Conservation (phyloP, 2,113 vertebrate species). For the Halichoerus grypus region DNA sequence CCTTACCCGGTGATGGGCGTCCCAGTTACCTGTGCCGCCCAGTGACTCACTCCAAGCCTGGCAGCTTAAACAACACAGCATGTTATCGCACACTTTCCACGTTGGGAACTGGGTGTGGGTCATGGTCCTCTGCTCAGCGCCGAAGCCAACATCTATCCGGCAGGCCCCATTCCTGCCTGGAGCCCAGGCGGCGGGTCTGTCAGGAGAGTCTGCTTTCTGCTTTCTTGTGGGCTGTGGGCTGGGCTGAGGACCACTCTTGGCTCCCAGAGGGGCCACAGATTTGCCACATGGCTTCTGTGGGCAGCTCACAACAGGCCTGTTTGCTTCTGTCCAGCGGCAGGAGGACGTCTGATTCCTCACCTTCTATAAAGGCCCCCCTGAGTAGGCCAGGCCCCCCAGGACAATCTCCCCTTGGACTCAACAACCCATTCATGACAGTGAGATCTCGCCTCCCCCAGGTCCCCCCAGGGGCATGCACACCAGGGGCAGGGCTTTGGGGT, state of each 20-base stretch:
- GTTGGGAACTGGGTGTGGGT: accelerated
- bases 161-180: background rate
- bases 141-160: too few relatives aligned
- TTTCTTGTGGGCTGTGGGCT: background rate
- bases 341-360: background rate
- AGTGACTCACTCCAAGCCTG: background rate
- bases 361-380: background rate
- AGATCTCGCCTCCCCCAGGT: too few relatives aligned
- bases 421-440: accelerated
- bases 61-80: background rate
- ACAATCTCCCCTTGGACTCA: background rate
- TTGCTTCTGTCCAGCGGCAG: background rate
- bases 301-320: background rate
- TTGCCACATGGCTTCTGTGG: background rate
- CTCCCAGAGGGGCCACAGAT: background rate
- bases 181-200: background rate
- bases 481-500: background rate
- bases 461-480: background rate
- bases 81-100: accelerated
- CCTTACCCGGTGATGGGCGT: accelerated
- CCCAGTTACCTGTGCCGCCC: accelerated
- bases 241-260: too few relatives aligned
- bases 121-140: background rate
- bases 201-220: accelerated
- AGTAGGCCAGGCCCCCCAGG: background rate